These are phyloP conservation scores for Thymelicus acteon DNA, from an alignment of 2,888 invertebrate species.

Conservation along the genomic window DNA sequence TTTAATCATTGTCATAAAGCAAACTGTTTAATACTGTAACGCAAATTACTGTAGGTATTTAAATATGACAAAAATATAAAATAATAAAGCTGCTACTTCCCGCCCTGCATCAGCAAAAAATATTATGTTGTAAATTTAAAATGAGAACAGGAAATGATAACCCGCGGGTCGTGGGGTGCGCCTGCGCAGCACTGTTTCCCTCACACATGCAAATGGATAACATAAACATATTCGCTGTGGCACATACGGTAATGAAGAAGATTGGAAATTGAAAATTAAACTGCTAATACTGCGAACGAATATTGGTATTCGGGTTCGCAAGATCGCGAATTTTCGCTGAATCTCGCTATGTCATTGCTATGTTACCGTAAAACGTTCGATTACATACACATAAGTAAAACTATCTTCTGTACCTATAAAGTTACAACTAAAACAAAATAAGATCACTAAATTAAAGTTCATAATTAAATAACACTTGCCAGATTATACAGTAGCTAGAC, in stretches of 20 bases:
- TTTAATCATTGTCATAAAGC: too few relatives aligned
- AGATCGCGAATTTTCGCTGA: too few relatives aligned
- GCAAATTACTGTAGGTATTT: neutral
- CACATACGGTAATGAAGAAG: constrained; percentile 1
- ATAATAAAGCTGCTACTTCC: constrained; percentile 57
- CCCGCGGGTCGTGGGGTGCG: constrained; percentile 68
- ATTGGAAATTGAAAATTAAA: neutral
- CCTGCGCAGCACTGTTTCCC: constrained; percentile 51
- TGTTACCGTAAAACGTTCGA: too few relatives aligned
- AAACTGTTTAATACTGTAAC: neutral
- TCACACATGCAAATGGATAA: constrained; percentile 48
- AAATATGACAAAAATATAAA: constrained; percentile 31
- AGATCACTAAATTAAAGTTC: too few relatives aligned
- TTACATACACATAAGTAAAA: too few relatives aligned
- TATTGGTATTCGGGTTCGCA: too few relatives aligned
- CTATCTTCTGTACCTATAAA: too few relatives aligned
- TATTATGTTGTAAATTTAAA: constrained; percentile 79
- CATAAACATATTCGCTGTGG: constrained; percentile 50
- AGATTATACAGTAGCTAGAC: too few relatives aligned
- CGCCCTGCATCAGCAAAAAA: constrained; percentile 62
- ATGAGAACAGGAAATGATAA: constrained; percentile 84
- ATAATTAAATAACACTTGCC: too few relatives aligned
- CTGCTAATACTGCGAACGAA: too few relatives aligned
- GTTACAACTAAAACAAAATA: too few relatives aligned
- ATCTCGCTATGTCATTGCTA: too few relatives aligned